Conservation (phyloP, 2,888 invertebrate genomes). For the Sisyra terminalis region DNA sequence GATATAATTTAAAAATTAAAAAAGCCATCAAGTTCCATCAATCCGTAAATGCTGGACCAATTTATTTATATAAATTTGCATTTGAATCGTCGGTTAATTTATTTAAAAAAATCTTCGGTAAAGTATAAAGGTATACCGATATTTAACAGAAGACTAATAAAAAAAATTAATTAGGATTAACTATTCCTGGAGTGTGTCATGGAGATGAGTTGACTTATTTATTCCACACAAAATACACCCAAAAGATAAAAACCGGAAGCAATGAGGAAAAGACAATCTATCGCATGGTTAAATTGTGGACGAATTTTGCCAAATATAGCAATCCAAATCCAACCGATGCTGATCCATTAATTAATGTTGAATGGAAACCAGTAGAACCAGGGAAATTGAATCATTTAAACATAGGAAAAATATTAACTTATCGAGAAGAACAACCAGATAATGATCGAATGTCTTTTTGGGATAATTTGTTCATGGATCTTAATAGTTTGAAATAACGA, state of each 20-base stretch:
- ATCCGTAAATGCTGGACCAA: constrained; percentile 13
- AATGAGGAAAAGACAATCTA: constrained; percentile 14
- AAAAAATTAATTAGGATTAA: not conserved
- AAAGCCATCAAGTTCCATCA: constrained; percentile 10
- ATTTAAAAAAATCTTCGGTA: constrained; percentile 15
- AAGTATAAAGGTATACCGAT: not conserved
- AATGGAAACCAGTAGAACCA: constrained; percentile 6
- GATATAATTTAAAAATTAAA: not conserved
- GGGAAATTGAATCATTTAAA: constrained; percentile 5
- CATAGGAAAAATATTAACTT: constrained; percentile 4
- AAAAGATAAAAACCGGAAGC: constrained; percentile 1
- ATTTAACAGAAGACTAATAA: not conserved
- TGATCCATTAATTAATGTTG: constrained; percentile 10
- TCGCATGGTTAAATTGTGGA: constrained; percentile 17
- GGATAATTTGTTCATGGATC: constrained; percentile 6
- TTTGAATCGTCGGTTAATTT: constrained; percentile 17
- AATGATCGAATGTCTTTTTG: constrained; percentile 9
- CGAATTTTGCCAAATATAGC: constrained; percentile 18
- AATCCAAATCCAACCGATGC: constrained; percentile 14
- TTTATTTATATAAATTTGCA: constrained; percentile 20
- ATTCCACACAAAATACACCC: constrained; percentile 15
- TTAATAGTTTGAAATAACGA: not conserved
- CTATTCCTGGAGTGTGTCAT: constrained; percentile 17
- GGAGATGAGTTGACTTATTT: constrained; percentile 21
- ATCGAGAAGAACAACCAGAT: constrained; percentile 3